Percentiles rank a stretch among this genome's conserved stretches.
These are phyloP conservation scores for Psephotus haematonotus DNA, from an alignment of 2,113 vertebrate genomes.

Conservation along the genomic window DNA sequence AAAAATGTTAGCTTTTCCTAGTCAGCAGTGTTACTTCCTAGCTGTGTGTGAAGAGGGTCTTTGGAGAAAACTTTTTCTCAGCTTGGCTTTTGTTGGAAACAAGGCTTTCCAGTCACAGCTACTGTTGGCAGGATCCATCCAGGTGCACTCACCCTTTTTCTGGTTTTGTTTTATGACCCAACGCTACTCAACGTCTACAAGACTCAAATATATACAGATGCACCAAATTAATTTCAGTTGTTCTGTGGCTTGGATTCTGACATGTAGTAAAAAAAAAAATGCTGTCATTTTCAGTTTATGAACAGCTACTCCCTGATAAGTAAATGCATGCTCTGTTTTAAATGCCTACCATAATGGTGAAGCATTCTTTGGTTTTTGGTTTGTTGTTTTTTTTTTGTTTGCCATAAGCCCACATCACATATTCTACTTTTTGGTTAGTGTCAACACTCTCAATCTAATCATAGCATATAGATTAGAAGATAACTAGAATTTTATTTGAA, in stretches of 20 bases:
- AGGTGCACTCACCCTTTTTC: not conserved
- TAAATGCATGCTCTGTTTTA: not conserved
- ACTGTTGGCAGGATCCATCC: not conserved
- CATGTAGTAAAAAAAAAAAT: not conserved
- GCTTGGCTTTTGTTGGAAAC: not conserved
- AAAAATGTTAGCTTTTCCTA: not conserved
- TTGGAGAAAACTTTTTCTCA: not conserved
- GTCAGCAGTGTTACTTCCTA: not conserved
- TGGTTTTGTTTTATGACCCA: not conserved
- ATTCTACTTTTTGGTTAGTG: not conserved
- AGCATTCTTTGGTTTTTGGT: not conserved
- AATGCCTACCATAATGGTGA: not conserved
- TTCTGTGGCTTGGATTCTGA: not conserved
- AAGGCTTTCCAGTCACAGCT: not conserved
- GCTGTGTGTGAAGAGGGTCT: not conserved
- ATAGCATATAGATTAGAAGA: not conserved
- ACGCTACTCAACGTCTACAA: not conserved
- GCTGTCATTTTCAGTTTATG: not conserved
- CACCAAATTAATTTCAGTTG: not conserved
- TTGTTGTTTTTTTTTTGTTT: not conserved
- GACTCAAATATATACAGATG: not conserved
- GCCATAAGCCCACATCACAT: not conserved
- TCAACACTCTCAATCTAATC: not conserved
- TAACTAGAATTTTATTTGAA: not conserved
- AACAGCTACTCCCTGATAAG: not conserved